A percentile compares a stretch with the other conserved stretches of the same genome.
These are phyloP conservation scores for Eupithecia subfuscata DNA, from an alignment of 2,888 invertebrate genomes.

Conservation along the genomic window DNA sequence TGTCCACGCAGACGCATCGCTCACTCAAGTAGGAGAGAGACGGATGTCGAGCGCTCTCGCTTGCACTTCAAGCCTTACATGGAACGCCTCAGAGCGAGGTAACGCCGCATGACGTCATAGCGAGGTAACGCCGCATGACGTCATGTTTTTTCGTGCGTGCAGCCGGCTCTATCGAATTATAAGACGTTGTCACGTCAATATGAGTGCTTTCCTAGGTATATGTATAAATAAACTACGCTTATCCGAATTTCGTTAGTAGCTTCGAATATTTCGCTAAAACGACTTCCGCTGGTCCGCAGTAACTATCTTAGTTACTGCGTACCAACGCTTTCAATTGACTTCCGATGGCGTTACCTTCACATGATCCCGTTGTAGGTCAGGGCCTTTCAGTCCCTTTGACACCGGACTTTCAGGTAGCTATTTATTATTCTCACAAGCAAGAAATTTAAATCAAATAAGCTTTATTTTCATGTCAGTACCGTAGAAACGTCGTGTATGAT, in stretches of 20 bases:
- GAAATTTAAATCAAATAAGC: not conserved
- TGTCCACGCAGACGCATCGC: too few relatives aligned
- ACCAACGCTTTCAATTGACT: slow-evolving; percentile 14
- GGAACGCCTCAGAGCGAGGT: too few relatives aligned
- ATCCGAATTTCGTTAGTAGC: not conserved
- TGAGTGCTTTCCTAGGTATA: not conserved
- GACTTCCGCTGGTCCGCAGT: too few relatives aligned
- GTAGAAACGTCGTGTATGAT: too few relatives aligned
- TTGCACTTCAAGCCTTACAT: too few relatives aligned
- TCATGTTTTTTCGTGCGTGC: too few relatives aligned
- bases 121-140: too few relatives aligned
- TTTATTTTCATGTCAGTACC: not conserved
- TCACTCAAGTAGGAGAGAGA: too few relatives aligned
- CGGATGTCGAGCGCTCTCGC: too few relatives aligned
- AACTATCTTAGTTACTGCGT: not conserved
- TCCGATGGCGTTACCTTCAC: slow-evolving; percentile 14
- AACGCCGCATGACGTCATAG: too few relatives aligned
- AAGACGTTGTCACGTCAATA: too few relatives aligned
- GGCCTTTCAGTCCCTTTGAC: slow-evolving; percentile 16
- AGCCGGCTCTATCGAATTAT: too few relatives aligned
- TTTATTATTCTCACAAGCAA: not conserved
- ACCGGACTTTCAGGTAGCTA: not conserved
- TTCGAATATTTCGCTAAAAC: slow-evolving; percentile 1
- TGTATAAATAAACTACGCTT: not conserved
- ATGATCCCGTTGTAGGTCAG: slow-evolving; percentile 12